A percentile compares a stretch with the other conserved stretches of the same genome.
phyloP scores from a whole-genome alignment of 2,113 vertebrate species.

The Tautogolabrus adspersus region DNA sequence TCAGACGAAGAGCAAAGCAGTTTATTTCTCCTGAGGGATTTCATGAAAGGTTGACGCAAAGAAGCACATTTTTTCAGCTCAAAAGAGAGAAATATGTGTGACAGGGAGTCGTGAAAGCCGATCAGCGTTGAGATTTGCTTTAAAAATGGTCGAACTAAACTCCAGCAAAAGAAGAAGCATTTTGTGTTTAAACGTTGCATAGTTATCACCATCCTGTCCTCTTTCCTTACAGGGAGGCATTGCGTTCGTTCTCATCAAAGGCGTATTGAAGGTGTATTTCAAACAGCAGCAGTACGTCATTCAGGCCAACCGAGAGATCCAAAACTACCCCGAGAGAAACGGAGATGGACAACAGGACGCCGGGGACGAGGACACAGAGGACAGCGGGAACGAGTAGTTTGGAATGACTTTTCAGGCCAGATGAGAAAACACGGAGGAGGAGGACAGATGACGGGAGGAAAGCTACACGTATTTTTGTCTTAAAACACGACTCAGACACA shows the following conservation, averaged over 20 bases:
- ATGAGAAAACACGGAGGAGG: background rate
- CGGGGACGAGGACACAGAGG: constrained; percentile 68
- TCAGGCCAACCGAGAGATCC: constrained; percentile 81
- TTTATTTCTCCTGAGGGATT: no score
- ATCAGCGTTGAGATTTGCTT: no score
- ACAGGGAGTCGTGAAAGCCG: no score
- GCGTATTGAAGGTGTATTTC: constrained; percentile 84
- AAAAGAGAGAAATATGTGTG: no score
- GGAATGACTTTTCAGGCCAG: background rate
- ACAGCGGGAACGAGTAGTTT: constrained; percentile 69
- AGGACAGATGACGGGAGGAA: background rate
- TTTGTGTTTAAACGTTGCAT: background rate
- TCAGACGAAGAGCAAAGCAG: no score
- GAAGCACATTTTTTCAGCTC: no score
- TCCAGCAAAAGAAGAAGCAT: no score
- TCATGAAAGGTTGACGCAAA: no score
- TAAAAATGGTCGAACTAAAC: no score
- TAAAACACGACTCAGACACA: no score
- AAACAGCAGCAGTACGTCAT: constrained; percentile 84
- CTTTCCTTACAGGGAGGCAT: constrained; percentile 77
- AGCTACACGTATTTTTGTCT: no score
- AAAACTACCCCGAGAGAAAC: constrained; percentile 75
- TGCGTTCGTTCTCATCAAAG: constrained; percentile 83
- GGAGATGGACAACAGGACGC: background rate
- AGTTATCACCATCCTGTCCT: background rate